Base-by-base conservation (phyloP, 1,140 invertebrate genomes). In the Microplitis demolitor region DNA sequence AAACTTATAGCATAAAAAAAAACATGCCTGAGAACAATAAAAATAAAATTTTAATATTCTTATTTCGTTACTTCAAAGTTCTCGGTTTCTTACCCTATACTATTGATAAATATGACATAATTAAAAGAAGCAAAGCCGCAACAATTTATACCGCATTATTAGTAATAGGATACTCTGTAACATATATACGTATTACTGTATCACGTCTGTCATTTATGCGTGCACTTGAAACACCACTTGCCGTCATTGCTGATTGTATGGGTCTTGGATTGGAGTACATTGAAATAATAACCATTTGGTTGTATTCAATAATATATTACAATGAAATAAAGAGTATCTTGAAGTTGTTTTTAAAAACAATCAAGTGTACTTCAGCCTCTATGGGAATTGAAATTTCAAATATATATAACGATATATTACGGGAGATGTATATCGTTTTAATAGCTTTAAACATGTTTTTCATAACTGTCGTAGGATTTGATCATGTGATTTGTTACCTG, bases 391-490 rank as follows among this genome's bases (percentile, higher is more conserved):
- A 34, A 0, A 62, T 39, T 31, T 1, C 60, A 35, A 62, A 62
- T 11, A 13, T 37, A 1, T 14, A 13, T 35, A n/a, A n/a, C 4
- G 11, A 62, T 4, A 34, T 62, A n/a, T 14, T 62, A 8, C 60
- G 14, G 6, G 1, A 37, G 4, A 13, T 62, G 11, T 34, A 35
- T n/a, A 3, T 62, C 6, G 3, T n/a, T 35, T 6, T 37, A 3
- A 4, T 62, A n/a, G 8, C 8, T 35, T 35, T 62, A 16, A 70
- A 70, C 14, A n/a, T 4, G 24, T 61, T 70, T 34, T 70, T 70
- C 24, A 37, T 51, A 16, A 14, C 35, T 34, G 31, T 58, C 11
- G 34, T 60, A 16, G 8, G 24, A 13, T 4, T 24, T 6, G 54
- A 69, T 61, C 34, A n/a, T 24, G 9, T 60, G 6, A 4, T 58